A percentile compares a stretch with the other conserved stretches of the same genome.
Conservation (phyloP, 2,113 vertebrate species). For the Gnathonemus echidnorhynchus region DNA sequence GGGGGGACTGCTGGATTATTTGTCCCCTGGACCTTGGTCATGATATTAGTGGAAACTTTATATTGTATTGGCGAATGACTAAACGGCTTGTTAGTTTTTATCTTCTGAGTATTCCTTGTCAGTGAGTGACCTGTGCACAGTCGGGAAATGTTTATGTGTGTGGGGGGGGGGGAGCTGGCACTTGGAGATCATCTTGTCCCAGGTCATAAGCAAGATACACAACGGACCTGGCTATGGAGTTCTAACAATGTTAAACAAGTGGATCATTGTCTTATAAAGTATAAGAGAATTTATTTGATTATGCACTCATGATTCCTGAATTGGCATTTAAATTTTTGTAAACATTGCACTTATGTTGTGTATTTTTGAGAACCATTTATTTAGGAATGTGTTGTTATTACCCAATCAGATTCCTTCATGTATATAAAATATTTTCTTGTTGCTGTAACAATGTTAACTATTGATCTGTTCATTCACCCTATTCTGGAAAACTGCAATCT, state of each 20-base stretch:
- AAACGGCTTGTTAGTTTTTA: background rate
- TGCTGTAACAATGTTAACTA: background rate
- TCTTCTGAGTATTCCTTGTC: background rate
- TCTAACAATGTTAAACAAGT: background rate
- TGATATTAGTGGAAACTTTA: background rate
- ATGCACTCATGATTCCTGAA: background rate
- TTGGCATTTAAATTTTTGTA: background rate
- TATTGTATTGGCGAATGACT: background rate
- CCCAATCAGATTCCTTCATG: background rate
- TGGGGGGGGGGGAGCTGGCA: background rate
- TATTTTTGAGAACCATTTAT: background rate
- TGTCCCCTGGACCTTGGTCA: background rate
- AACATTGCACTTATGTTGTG: background rate
- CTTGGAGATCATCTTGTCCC: background rate
- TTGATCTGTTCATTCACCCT: background rate
- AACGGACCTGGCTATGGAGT: background rate
- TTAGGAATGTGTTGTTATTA: background rate
- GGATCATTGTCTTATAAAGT: background rate
- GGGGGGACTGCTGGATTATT: background rate
- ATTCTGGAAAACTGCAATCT: constrained; percentile 10
- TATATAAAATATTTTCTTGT: background rate
- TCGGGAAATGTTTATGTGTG: background rate
- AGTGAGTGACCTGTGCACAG: background rate
- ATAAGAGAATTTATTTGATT: background rate
- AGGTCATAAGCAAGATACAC: background rate